Base-by-base conservation (phyloP, 2,888 invertebrate genomes). In the Smittia aterrima region DNA sequence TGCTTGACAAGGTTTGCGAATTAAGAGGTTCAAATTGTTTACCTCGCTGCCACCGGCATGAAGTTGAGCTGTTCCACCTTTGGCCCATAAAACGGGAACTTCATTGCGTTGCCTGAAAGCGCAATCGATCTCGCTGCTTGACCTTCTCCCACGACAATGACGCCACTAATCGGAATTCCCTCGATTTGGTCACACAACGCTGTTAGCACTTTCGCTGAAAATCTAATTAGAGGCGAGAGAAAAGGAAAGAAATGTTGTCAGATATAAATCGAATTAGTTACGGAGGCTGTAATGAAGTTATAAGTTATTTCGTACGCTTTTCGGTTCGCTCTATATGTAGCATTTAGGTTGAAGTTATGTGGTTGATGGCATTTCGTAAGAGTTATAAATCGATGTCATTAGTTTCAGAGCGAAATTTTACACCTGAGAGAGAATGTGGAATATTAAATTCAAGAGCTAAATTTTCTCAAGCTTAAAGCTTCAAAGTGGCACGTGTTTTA, bases 71-170 rank as follows among this genome's bases (percentile, higher is more conserved):
- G 78, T 78, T 32, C 79, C 79, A 64, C 79, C 79, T 76, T 78
- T 77, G 0, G 79, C 79, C 79, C 79, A 79, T 0, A 79, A 75
- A 0, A 79, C 79, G n/a, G 79, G 79, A 66, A 79, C 62, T 77
- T 77, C 79, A 79, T 79, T 11, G 79, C 77, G 76, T 77, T 77
- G 6, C 79, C 79, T 24, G 79, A 77, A 72, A 79, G 75, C 40
- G 78, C 78, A 47, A 79, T 75, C 4, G 79, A 79, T 75, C 78
- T 77, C 74, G 79, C 79, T 64, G 79, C 78, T 75, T 79, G 79
- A 54, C 79, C 79, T 76, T 79, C 78, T 25, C 79, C 79, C 54
- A 79, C 78, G 54, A 79, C 78, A 73, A 79, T 76, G 68, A 79
- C 76, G 24, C 79, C 79, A 66, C 78, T 79, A 64, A 79, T 76